A percentile compares a stretch with the other conserved stretches of the same genome.
phyloP scores from a whole-genome alignment of 1,140 invertebrate species.

The Halyomorpha halys region DNA sequence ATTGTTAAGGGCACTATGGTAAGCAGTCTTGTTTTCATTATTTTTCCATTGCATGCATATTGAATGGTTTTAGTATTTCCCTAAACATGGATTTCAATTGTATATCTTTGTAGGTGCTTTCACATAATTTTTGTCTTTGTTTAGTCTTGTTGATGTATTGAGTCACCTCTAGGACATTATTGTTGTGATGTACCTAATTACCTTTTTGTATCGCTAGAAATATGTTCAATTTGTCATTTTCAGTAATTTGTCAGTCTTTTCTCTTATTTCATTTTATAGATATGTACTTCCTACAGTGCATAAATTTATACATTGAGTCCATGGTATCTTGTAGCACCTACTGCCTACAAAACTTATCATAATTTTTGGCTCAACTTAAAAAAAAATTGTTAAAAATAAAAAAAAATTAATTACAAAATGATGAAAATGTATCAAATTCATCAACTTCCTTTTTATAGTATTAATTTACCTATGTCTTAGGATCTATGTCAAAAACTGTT shows the following conservation, averaged over 20 bases:
- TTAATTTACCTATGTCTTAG: slow-evolving; percentile 19
- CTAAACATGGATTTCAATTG: slow-evolving; percentile 6
- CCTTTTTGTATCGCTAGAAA: neutral
- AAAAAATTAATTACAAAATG: no score
- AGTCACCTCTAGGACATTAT: neutral
- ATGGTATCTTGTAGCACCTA: slow-evolving; percentile 16
- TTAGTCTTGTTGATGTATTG: neutral
- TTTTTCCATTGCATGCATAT: slow-evolving; percentile 12
- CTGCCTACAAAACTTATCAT: slow-evolving; percentile 2
- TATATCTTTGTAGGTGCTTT: slow-evolving; percentile 15
- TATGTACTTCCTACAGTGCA: neutral
- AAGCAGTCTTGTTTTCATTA: slow-evolving; percentile 12
- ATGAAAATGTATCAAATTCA: slow-evolving; percentile 6
- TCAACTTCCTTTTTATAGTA: slow-evolving; percentile 14
- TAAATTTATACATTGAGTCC: neutral
- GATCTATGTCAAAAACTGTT: slow-evolving; percentile 15
- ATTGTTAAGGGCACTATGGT: slow-evolving; percentile 16
- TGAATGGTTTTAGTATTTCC: slow-evolving; percentile 10
- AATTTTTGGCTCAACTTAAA: slow-evolving; percentile 13
- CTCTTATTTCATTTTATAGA: neutral
- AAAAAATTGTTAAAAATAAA: slow-evolving; percentile 3
- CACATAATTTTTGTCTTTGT: slow-evolving; percentile 14
- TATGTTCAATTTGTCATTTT: slow-evolving; percentile 13
- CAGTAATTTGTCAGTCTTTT: slow-evolving; percentile 10
- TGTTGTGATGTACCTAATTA: neutral